Base-by-base conservation (phyloP, 1,140 invertebrate genomes). In the Drosophila melanica region DNA sequence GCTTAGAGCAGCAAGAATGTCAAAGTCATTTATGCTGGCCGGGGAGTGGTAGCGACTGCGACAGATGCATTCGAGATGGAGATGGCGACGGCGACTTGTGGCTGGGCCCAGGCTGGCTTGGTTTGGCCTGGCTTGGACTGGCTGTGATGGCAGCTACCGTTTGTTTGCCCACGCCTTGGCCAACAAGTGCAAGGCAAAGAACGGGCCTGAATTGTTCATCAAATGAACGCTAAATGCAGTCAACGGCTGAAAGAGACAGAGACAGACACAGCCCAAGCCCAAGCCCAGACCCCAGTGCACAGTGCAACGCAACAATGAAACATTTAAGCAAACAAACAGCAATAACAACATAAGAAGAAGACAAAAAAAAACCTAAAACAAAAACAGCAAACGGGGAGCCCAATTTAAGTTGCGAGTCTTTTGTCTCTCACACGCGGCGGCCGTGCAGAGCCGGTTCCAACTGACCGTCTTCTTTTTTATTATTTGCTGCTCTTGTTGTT, bases 171-270 rank as follows among this genome's bases (percentile, higher is more conserved):
- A 77, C 75, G 74, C 74, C 63, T 74, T 44, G 44, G 59, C 53
- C 71, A 87, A 89, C 84, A 89, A 87, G 84, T 87, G 84, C 69
- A 77, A 64, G 86, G 76, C 78, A 75, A 64, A 75, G 78, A 37
- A 47, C 27, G 62, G 53, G 59, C 59, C 64, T 86, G 78, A 81
- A 86, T 87, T 86, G 81, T 82, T 77, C 79, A 79, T 87, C 82
- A 87, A 87, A 89, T 89, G 85, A 87, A 87, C 79, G 84, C 84
- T 87, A 84, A 89, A 81, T 79, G 73, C 73, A 65, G 51, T 59
- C 59, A 73, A 48, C 54, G 47, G 59, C 62, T 57, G 20, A 54
- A 51, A 69, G 51, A 58, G n/a, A 11, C 41, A 23, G 27, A 35
- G 45, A 4, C 42, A 58, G n/a, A 11, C 41, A 23, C 16, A 35